phyloP scores from a whole-genome alignment of 2,888 invertebrate genomes.

The Eudasyphora cyanicolor region DNA sequence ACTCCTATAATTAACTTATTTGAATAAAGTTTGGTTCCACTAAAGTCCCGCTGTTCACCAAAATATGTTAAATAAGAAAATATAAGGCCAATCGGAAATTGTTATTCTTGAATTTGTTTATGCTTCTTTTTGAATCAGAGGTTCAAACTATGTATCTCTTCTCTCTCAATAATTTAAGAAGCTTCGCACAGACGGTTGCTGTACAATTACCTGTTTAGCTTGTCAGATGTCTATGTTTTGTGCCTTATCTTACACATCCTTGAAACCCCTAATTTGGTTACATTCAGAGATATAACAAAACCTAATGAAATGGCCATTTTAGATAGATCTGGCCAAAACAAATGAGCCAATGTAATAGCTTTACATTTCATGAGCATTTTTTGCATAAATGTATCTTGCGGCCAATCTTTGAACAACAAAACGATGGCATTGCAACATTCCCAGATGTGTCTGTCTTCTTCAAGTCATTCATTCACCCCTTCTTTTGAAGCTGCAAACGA shows the following conservation, averaged over 20 bases:
- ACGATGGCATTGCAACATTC: background rate
- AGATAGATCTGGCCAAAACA: background rate
- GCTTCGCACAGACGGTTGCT: background rate
- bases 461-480: background rate
- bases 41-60: too few relatives aligned
- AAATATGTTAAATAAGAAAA: too few relatives aligned
- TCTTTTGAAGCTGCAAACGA: background rate
- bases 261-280: background rate
- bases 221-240: background rate
- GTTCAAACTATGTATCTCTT: background rate
- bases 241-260: background rate
- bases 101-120: too few relatives aligned
- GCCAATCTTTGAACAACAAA: background rate
- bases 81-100: too few relatives aligned
- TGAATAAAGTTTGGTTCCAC: too few relatives aligned
- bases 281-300: background rate
- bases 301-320: too few relatives aligned
- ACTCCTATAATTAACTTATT: too few relatives aligned
- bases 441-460: background rate
- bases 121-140: too few relatives aligned
- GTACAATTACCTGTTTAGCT: background rate
- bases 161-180: background rate
- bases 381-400: background rate
- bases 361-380: background rate
- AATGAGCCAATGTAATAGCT: background rate